Evolutionary conservation across 1,140 invertebrate genomes (phyloP), one percentile per base, ranked within the genome.

Genomic region (Drosophila obscura): DNA sequence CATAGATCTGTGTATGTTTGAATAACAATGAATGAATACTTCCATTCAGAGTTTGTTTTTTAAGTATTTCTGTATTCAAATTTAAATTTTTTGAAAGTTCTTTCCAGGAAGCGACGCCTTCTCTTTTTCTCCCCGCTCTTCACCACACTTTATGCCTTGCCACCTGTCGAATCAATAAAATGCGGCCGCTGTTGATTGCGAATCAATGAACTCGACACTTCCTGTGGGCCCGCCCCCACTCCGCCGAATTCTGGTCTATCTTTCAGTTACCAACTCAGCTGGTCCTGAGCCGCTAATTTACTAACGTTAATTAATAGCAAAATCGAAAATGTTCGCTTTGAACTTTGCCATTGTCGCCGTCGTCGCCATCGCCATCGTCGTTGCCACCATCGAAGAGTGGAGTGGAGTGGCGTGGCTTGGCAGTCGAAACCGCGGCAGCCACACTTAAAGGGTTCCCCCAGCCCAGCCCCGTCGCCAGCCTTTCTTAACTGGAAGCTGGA

Each of bases 221-320:
- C 35, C 35, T 5, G 26, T 4, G 22, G 22, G 2, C 22, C 22
- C 22, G 22, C 22, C 4, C 2, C 22, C 64, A 45, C 41, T 15
- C 7, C 41, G 13, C 39, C 24, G 1, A 44, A 8, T n/a, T 35
- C 16, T 19, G 39, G 46, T 24, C 15, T 11, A 15, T 41, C 66
- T 59, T 31, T 44, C n/a, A 5, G 55, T 15, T 45, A 9, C 24
- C 49, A 57, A 22, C 77, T 73, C 69, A 74, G 58, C 64, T 59
- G 50, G 15, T 28, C 22, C 39, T 46, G 26, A 45, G 57, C 60
- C 59, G 77, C 82, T 85, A 87, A 85, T 85, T 85, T 85, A 81
- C 77, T 78, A 85, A 78, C 82, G 82, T 87, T 85, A 85, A 85
- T 85, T 85, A 85, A 85, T 87, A 74, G 82, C 62, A 61, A 78